Conservation (phyloP, 2,888 invertebrate species). For the Mythimna impura region DNA sequence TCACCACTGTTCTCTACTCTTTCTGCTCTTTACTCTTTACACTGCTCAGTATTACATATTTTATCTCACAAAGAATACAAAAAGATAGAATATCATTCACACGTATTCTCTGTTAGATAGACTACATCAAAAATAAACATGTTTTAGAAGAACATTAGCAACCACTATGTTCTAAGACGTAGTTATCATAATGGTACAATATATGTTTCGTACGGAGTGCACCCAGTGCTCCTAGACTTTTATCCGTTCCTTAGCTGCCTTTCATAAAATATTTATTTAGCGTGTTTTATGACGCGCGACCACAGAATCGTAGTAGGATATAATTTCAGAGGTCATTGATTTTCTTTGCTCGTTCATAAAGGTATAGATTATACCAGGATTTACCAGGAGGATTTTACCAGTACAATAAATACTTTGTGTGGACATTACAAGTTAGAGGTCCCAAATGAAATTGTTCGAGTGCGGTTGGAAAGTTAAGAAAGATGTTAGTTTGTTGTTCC, state of each 20-base stretch:
- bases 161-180: not conserved
- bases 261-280: not conserved
- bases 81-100: not conserved
- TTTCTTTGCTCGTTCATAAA: not conserved
- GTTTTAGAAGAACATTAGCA: not conserved
- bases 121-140: not conserved
- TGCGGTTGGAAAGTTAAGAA: constrained; percentile 18
- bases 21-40: not conserved
- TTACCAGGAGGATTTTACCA: too few species aligned
- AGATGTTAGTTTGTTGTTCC: constrained; percentile 25
- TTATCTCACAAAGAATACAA: constrained; percentile 2
- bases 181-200: not conserved
- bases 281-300: not conserved
- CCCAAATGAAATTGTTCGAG: constrained; percentile 9
- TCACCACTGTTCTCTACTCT: too few species aligned
- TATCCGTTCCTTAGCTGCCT: not conserved
- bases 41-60: not conserved
- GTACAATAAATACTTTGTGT: not conserved
- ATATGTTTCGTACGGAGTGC: not conserved
- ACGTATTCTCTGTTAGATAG: not conserved
- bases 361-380: too few species aligned
- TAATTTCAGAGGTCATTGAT: not conserved
- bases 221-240: not conserved
- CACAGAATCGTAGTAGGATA: not conserved
- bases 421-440: constrained; percentile 4